Evolutionary conservation across 23 tunicate species (phyloP), one percentile per base, ranked within the genome.

Genomic region (Aplidium turbinatum): DNA sequence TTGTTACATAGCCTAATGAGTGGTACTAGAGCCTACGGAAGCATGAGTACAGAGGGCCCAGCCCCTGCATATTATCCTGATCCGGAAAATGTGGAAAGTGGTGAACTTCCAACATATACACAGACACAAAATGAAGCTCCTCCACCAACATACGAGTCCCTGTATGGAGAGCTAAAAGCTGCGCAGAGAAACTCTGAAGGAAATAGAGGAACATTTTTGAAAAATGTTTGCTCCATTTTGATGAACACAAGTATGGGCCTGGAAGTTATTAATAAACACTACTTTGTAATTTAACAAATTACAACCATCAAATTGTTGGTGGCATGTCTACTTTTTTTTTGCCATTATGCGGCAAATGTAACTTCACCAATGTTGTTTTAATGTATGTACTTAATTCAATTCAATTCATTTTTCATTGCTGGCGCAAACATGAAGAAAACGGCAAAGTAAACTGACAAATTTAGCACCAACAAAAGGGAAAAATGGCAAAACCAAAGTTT

Each of bases 211-310:
- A 40, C 75, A 19, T 88, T 88, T 39, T 50, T 88, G 42, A 88
- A 88, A 75, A 81, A 57, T 62, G 83, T 88, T 33, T 76, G 87
- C 57, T 35, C 31, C 1, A 88, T 88, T 67, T 31, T 88, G 25
- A 53, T 76, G 23, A 70, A 84, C 45, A 88, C 96, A 73, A 80
- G 96, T 88, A 69, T 47, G 87, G n/a, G n/a, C n/a, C n/a, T n/a
- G n/a, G n/a, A n/a, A 9, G 9, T 42, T 16, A 9, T 16, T 42
- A 42, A 9, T 42, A 16, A 16, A 9, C 4, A 53, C n/a, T 7
- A 4, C 22, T 19, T 53, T 53, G 4, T 60, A n/a, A n/a, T n/a
- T n/a, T n/a, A n/a, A n/a, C n/a, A n/a, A n/a, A n/a, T n/a, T n/a
- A n/a, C n/a, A n/a, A n/a, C n/a, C n/a, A n/a, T n/a, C n/a, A n/a